Evolutionary conservation across 2,888 invertebrate genomes (phyloP).

Genomic region (Hydropsyche betteni): DNA sequence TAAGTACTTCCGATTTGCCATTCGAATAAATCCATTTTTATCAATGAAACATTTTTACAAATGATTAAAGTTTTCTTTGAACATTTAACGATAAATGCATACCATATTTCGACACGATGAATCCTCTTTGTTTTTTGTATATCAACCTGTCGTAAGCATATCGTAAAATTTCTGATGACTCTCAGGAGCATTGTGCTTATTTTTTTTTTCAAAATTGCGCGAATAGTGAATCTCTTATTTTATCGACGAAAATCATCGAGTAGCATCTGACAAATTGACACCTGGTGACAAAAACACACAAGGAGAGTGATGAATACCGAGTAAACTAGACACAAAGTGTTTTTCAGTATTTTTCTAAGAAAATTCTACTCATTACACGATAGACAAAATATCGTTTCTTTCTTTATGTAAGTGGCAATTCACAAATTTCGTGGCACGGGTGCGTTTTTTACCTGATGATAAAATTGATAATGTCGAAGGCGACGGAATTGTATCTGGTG

Average conservation of each 20-base stretch:
- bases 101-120: conserved; percentile 48
- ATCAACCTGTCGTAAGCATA: conserved; percentile 47
- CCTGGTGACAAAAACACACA: conserved; percentile 41
- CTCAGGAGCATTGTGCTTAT: conserved; percentile 47
- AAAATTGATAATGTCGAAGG: conserved; percentile 50
- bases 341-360: too few species aligned
- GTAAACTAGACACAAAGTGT: too few species aligned
- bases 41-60: too few species aligned
- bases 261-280: conserved; percentile 28
- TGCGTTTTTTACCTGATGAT: conserved; percentile 48
- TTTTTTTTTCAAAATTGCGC: conserved; percentile 1
- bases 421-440: too few species aligned
- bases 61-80: too few species aligned
- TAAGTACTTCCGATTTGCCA: too few species aligned
- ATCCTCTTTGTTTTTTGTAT: conserved; percentile 41
- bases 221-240: too few species aligned
- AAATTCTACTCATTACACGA: not conserved
- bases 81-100: conserved; percentile 31
- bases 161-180: conserved; percentile 47
- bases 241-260: not conserved
- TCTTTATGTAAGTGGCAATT: not conserved
- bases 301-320: conserved; percentile 13
- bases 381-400: not conserved
- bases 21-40: too few species aligned
- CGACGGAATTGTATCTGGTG: conserved; percentile 42